Evolutionary conservation across 2,888 invertebrate genomes (phyloP).

Genomic region (Dione juno): DNA sequence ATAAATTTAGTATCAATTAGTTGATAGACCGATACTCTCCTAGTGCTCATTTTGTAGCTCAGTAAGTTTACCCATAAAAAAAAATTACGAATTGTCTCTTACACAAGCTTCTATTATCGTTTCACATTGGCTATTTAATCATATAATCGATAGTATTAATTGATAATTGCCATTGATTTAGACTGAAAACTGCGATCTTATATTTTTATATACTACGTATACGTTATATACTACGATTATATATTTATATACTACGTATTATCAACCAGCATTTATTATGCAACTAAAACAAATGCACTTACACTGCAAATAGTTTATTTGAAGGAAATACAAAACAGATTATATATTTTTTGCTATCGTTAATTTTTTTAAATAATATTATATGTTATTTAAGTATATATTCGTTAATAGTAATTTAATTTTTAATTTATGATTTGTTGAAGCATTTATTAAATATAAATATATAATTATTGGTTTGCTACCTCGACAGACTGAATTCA

Average conservation of each 20-base stretch:
- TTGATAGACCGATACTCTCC: background rate
- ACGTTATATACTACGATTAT: too few species aligned
- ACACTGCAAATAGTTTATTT: background rate
- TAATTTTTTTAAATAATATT: background rate
- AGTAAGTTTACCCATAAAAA: background rate
- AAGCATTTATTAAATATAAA: too few species aligned
- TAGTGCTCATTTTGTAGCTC: background rate
- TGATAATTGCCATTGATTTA: background rate
- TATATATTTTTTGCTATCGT: background rate
- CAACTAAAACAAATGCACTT: conserved; percentile 3
- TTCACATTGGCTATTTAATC: background rate
- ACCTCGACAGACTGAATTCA: too few species aligned
- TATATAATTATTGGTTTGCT: too few species aligned
- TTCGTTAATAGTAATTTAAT: too few species aligned
- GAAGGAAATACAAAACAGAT: background rate
- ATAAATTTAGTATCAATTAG: too few species aligned
- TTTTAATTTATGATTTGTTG: too few species aligned
- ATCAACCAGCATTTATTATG: conserved; percentile 10
- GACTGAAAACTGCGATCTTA: conserved; percentile 2
- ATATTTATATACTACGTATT: conserved; percentile 1
- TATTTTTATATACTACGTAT: too few species aligned
- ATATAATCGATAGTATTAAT: too few species aligned
- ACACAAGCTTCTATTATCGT: background rate
- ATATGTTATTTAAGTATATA: background rate
- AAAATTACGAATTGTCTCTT: background rate